These are phyloP conservation scores for Tribolium madens DNA, from an alignment of 1,140 invertebrate species.

Conservation along the genomic window DNA sequence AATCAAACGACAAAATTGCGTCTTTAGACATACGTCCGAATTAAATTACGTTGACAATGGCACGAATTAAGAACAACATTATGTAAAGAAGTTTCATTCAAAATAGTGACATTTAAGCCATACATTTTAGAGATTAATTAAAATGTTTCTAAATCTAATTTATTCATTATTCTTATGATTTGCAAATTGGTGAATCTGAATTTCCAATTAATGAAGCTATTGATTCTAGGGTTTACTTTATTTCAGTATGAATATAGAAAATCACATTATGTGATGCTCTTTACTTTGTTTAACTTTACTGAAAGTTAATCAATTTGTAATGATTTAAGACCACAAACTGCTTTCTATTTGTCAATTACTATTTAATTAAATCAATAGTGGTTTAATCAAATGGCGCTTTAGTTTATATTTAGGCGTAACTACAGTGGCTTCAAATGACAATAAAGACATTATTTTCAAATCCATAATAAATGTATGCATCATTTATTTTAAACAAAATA, in stretches of 20 bases:
- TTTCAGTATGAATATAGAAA: not conserved
- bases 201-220: no score
- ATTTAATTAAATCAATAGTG: not conserved
- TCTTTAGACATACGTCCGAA: slow-evolving; percentile 5
- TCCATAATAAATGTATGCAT: no score
- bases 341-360: not conserved
- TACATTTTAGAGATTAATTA: no score
- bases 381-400: not conserved
- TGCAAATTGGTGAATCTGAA: no score
- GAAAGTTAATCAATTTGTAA: not conserved
- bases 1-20: slow-evolving; percentile 28
- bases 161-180: no score
- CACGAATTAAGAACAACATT: slow-evolving; percentile 4
- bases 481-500: no score
- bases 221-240: no score
- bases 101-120: no score
- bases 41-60: slow-evolving; percentile 13
- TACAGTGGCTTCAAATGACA: not conserved
- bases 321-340: not conserved
- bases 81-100: no score
- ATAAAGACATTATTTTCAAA: no score
- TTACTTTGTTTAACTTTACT: not conserved
- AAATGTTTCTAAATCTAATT: no score
- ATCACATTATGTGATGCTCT: not conserved
- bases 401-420: not conserved